Evolutionary conservation across 2,113 vertebrate genomes (phyloP), one percentile per base, ranked within the genome.

Genomic region (Lasiurus cinereus): DNA sequence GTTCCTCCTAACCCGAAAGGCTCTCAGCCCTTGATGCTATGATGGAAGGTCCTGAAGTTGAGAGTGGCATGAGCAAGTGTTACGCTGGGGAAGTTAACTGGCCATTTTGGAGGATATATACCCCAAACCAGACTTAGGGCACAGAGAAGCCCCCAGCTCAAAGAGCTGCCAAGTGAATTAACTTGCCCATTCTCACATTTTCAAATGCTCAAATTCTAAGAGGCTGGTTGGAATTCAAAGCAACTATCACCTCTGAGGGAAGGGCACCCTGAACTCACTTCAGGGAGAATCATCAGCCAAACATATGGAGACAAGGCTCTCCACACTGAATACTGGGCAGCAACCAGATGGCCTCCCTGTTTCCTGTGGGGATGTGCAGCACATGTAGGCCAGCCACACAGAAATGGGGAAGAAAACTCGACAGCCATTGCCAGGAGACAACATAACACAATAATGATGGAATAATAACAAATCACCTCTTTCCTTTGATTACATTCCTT

Each of bases 401-500:
- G 43, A 50, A 33, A 31, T 39, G 31, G 54, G 5, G 24, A 67
- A 31, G 0, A 4, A 73, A 78, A 93, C 31, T 67, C 48, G 21
- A 43, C 73, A 27, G 21, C 31, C 52, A 46, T 69, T 46, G 33
- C 50, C 84, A 56, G 29, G 39, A 84, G 18, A 88, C n/a, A 48
- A 83, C 62, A 43, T 16, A 36, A 56, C 54, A 85, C 22, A 77
- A 27, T 48, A 52, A 64, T 56, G 73, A 56, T 6, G 15, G 27
- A 73, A 33, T 50, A 88, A 95, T 48, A 46, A 83, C 21, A 11
- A 74, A 79, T 22, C 2, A 79, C 9, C 14, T 87, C 36, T 29
- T 36, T 82, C 64, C 72, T 78, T 67, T 79, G n/a, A 70, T 86
- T 77, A 86, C 24, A 85, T 76, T 64, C 56, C 52, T 90, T 22